Evolutionary conservation across 1,140 invertebrate genomes (phyloP).

Genomic region (Riptortus pedestris): DNA sequence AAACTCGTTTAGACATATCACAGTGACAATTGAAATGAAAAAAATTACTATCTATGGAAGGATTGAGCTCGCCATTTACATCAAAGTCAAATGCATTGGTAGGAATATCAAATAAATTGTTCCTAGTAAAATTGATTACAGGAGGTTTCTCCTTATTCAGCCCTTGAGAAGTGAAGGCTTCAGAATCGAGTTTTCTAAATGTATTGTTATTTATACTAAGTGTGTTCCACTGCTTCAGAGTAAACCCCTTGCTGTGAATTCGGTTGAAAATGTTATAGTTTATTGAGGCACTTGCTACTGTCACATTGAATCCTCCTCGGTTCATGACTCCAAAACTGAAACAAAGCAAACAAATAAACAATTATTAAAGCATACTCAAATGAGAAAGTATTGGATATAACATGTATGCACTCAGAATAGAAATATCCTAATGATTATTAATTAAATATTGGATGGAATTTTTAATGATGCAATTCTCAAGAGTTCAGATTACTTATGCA

Average conservation of each 20-base stretch:
- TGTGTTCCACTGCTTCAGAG: conserved; percentile 50
- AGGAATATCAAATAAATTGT: conserved; percentile 45
- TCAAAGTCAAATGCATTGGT: conserved; percentile 40
- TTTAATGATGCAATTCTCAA: too few relatives aligned
- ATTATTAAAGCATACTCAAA: too few relatives aligned
- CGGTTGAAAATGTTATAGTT: conserved; percentile 48
- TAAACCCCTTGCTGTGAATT: conserved; percentile 44
- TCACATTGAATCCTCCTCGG: conserved; percentile 49
- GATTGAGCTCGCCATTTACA: conserved; percentile 34
- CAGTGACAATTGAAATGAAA: conserved; percentile 52
- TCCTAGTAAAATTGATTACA: conserved; percentile 50
- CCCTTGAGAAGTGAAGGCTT: conserved; percentile 42
- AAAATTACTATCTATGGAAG: conserved; percentile 48
- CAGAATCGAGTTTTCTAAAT: conserved; percentile 44
- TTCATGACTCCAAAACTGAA: conserved; percentile 51
- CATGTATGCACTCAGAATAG: too few relatives aligned
- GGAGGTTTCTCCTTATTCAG: conserved; percentile 3
- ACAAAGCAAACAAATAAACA: conserved; percentile 33
- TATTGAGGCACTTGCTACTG: conserved; percentile 48
- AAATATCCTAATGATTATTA: too few relatives aligned
- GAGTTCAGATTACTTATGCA: too few relatives aligned
- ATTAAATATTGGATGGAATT: too few relatives aligned
- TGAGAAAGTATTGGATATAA: background rate
- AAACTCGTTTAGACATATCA: conserved; percentile 41
- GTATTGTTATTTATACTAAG: conserved; percentile 51